Conservation (phyloP, 2,113 vertebrate genomes). For the Antechinus stuartii region DNA sequence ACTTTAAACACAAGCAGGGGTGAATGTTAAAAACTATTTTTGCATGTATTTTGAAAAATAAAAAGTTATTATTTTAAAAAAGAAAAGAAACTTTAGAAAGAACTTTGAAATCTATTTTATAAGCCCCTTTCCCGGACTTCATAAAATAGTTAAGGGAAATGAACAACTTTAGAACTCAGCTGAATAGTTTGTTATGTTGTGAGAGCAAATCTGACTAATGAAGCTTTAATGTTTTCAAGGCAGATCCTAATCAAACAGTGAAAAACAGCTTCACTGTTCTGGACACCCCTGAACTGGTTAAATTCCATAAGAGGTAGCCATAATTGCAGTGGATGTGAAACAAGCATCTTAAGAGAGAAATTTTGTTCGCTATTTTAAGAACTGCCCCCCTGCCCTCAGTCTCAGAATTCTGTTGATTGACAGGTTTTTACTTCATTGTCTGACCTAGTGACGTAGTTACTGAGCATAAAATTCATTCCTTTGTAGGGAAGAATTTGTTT, state of each 20-base stretch:
- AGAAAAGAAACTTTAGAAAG: background rate
- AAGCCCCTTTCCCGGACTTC: background rate
- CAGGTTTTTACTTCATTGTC: background rate
- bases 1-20: background rate
- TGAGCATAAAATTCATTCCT: background rate
- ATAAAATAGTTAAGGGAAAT: background rate
- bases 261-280: accelerated
- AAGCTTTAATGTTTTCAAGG: background rate
- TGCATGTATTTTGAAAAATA: no score
- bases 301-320: background rate
- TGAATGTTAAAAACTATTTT: no score
- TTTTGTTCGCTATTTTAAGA: background rate
- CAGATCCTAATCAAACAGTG: background rate
- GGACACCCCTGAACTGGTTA: background rate
- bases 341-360: background rate
- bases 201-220: accelerated
- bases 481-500: slow-evolving; percentile 13
- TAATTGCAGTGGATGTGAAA: background rate
- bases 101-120: background rate
- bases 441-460: background rate
- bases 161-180: slow-evolving; percentile 5
- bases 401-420: background rate
- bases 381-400: background rate
- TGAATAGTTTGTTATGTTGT: accelerated
- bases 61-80: no score